Evolutionary conservation across 1,140 invertebrate genomes (phyloP).

Genomic region (Hypsibius dujardini): DNA sequence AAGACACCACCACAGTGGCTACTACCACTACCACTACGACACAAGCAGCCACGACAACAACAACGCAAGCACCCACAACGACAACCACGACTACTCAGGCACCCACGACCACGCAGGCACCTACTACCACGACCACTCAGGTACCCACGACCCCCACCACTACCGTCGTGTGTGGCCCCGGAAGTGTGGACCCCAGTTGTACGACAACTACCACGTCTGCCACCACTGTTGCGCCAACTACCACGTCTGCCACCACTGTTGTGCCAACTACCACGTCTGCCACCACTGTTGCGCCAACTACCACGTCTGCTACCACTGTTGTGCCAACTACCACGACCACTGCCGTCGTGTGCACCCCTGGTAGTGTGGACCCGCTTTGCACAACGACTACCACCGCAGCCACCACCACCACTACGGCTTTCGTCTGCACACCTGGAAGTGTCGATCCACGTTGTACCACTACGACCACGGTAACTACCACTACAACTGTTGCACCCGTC

Average conservation of each 20-base stretch:
- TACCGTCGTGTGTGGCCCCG: no score
- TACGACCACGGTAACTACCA: no score
- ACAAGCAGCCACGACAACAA: not conserved
- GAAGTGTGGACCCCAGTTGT: no score
- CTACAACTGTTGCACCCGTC: not conserved
- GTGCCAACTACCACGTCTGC: no score
- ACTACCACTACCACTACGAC: not conserved
- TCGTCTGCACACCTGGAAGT: not conserved
- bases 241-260: no score
- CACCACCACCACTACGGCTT: not conserved
- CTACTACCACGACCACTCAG: slow-evolving; percentile 16
- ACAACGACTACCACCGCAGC: not conserved
- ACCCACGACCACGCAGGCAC: not conserved
- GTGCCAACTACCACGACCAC: slow-evolving; percentile 2
- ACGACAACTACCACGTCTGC: no score
- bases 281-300: no score
- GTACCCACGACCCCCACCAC: no score
- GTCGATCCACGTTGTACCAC: slow-evolving; percentile 3
- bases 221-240: no score
- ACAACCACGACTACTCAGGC: not conserved
- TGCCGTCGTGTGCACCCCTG: no score
- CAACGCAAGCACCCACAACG: not conserved
- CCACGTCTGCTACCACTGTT: not conserved
- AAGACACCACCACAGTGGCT: no score
- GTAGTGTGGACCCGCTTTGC: no score